Evolutionary conservation across 2,113 vertebrate genomes (phyloP).

Genomic region (Thunnus maccoyii): DNA sequence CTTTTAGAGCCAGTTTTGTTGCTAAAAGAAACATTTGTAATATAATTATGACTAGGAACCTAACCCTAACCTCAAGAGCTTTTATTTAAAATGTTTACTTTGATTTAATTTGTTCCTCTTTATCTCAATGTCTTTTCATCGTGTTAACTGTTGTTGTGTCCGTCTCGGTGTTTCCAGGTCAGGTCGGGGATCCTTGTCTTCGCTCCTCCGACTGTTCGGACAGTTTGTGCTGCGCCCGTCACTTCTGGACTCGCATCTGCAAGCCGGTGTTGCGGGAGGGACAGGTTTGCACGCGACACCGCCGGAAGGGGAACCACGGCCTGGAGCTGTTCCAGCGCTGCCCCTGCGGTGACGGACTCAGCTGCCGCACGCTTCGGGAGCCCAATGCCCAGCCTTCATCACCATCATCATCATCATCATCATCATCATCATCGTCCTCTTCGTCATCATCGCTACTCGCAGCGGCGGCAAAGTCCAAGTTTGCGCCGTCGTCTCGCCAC

Average conservation of each 20-base stretch:
- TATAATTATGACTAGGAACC: no score
- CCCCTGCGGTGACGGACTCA: slow-evolving; percentile 89
- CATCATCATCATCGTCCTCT: background rate
- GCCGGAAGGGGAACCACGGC: slow-evolving; percentile 88
- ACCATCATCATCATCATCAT: accelerated
- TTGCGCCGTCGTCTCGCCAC: background rate
- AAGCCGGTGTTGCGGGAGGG: slow-evolving; percentile 92
- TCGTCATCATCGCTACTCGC: slow-evolving; percentile 12
- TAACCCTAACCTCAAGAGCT: no score
- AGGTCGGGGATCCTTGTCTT: slow-evolving; percentile 89
- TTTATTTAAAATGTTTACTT: no score
- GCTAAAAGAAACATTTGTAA: no score
- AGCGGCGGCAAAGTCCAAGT: slow-evolving; percentile 35
- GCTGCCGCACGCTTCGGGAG: slow-evolving; percentile 84
- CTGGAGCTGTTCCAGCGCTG: slow-evolving; percentile 96
- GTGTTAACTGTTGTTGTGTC: no score
- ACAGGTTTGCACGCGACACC: slow-evolving; percentile 92
- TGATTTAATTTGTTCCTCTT: no score
- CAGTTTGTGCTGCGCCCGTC: slow-evolving; percentile 91
- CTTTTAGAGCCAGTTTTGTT: no score
- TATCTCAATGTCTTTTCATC: no score
- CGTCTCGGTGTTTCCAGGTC: slow-evolving; percentile 75
- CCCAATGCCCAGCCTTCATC: background rate
- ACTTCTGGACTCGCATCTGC: slow-evolving; percentile 97
- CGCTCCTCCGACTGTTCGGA: slow-evolving; percentile 90